Percentiles rank a stretch among this genome's conserved stretches.
Conservation (phyloP, 1,140 invertebrate genomes). For the Coelopa frigida region DNA sequence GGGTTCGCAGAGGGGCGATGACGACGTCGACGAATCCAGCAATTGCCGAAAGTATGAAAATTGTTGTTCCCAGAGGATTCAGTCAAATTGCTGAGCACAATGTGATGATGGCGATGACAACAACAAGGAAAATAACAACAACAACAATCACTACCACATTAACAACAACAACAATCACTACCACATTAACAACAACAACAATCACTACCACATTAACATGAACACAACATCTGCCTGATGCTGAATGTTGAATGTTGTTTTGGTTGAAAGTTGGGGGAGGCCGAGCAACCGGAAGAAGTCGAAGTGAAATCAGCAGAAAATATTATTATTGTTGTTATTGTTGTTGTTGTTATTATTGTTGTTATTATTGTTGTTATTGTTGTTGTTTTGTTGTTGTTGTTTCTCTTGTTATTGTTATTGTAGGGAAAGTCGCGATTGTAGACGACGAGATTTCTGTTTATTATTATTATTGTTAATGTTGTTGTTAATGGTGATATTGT, state of each 20-base stretch:
- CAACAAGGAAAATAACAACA: too few relatives aligned
- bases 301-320: not conserved
- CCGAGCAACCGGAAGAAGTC: constrained; percentile 1
- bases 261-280: not conserved
- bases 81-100: too few relatives aligned
- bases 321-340: too few relatives aligned
- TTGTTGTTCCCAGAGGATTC: constrained; percentile 12
- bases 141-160: too few relatives aligned
- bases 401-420: too few relatives aligned
- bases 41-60: constrained; percentile 7
- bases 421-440: too few relatives aligned
- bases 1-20: too few relatives aligned
- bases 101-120: too few relatives aligned
- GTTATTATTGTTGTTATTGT: too few relatives aligned
- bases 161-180: constrained; percentile 2
- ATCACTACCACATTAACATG: not conserved
- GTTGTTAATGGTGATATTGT: not conserved
- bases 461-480: constrained; percentile 1
- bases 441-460: not conserved
- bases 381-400: too few relatives aligned
- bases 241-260: not conserved
- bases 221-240: not conserved
- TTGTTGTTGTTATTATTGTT: too few relatives aligned
- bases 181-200: not conserved
- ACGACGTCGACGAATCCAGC: constrained; percentile 2